Base-by-base conservation (phyloP, 2,113 vertebrate species). In the Scomber colias region DNA sequence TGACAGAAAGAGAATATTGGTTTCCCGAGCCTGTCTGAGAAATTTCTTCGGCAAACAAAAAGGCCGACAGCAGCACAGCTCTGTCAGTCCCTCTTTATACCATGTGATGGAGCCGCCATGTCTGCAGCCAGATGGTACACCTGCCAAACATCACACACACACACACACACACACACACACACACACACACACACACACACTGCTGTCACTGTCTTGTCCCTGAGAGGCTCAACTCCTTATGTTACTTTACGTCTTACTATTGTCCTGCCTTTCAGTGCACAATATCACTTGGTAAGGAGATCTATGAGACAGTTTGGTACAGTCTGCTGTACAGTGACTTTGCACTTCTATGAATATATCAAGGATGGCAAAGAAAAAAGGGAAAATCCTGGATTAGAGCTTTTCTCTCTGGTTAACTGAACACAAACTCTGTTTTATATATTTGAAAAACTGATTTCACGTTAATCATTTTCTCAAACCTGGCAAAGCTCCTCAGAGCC, bases 111-210 rank as follows among this genome's bases (percentile, higher is more conserved):
- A 56, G 78, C 56, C 44, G 31, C 77, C 49, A 53, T 60, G 57
- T 74, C 56, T 53, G 60, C 12, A 68, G 66, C 70, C 82, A 85
- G 79, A 81, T 75, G 77, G 57, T 73, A 67, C 54, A 72, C 75
- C 80, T 65, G 77, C 65, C 73, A 80, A 68, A 69, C 53, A 73
- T 30, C 67, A 44, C 46, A 46, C 24, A 67, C 21, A 21, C 21
- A 54, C 11, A 55, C 55, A 19, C 59, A 3, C 24, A 62, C 3
- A 21, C 11, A 55, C 55, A 19, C 59, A 3, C 24, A 62, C 3
- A 21, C 21, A 77, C 11, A 10, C 35, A 35, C 8, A 35, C 53
- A 50, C 6, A 50, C 15, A 48, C 24, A 3, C 15, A 14, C 11
- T 14, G 7, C 21, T 30, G 60, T 80, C 48, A 59, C 12, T 13